Evolutionary conservation across 2,888 invertebrate species (phyloP), one percentile per base, ranked within the genome.

Genomic region (Mythimna vitellina): DNA sequence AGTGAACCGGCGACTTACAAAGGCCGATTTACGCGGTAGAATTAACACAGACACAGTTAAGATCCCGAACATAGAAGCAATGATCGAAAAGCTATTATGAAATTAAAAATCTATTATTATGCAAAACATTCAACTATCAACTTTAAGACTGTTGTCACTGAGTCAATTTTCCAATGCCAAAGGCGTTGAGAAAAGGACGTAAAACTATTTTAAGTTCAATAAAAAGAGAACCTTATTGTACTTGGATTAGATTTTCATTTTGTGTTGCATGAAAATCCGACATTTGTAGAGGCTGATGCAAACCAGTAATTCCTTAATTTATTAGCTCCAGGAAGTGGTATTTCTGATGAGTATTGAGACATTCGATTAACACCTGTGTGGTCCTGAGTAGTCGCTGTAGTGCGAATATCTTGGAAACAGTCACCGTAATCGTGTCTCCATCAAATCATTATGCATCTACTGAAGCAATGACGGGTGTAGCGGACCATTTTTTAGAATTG

Each of bases 251-350:
- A 56, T 61, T 38, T n/a, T n/a, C 0, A 62, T 78, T 78, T 62
- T 12, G 12, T 0, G 0, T 22, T 3, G 42, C 57, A 46, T 29
- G 10, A 17, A 20, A 32, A 38, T 29, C 49, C 0, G 12, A n/a
- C 22, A 10, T 60, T 54, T 63, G 25, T 10, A 57, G 35, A 46
- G 53, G 57, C 42, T 70, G 63, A 60, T 62, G 12, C 22, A 53
- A 56, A 53, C 12, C 17, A 42, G 79, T 49, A 62, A 62, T 80
- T 62, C 49, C 67, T 60, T 58, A 7, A 53, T 77, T 81, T 81
- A 80, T 81, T 77, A 77, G n/a, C 58, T 69, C 65, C 60, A 56
- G 73, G 77, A 80, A 81, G 54, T 66, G 32, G 65, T 60, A 0
- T 12, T 29, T 64, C 46, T 68, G 68, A 73, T 74, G 60, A 77